Conservation (phyloP, 2,888 invertebrate species). For the Hemaris fuciformis region DNA sequence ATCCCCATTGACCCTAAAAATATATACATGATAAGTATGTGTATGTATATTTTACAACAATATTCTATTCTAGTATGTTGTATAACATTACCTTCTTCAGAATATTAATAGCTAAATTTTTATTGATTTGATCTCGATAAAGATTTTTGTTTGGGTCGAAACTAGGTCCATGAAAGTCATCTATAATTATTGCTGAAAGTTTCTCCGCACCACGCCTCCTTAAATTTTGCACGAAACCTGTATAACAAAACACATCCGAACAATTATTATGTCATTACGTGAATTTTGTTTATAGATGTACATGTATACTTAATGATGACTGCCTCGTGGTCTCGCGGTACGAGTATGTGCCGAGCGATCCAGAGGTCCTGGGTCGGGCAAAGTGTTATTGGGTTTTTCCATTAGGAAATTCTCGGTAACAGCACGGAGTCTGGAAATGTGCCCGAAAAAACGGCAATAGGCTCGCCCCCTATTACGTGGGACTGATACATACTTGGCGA, state of each 20-base stretch:
- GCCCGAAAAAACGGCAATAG: no score
- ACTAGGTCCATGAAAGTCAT: slow-evolving; percentile 65
- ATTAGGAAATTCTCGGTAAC: no score
- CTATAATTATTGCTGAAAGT: slow-evolving; percentile 72
- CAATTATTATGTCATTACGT: neutral
- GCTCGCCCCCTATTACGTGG: no score
- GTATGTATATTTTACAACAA: no score
- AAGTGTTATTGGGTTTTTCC: no score
- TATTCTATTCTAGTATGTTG: neutral
- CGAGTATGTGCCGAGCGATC: no score
- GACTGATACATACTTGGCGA: no score
- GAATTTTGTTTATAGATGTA: neutral
- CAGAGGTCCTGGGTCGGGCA: no score
- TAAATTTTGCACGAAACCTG: slow-evolving; percentile 87
- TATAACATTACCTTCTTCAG: slow-evolving; percentile 43
- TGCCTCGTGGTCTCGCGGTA: no score
- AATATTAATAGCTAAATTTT: slow-evolving; percentile 86
- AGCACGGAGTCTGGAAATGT: no score
- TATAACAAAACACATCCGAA: neutral
- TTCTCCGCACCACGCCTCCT: slow-evolving; percentile 78
- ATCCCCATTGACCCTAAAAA: slow-evolving; percentile 57
- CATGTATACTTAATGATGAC: no score
- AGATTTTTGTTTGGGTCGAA: slow-evolving; percentile 73
- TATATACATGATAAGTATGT: no score
- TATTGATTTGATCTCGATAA: slow-evolving; percentile 75